Base-by-base conservation (phyloP, 2,797 vertebrate species). In the Chromis chromis region DNA sequence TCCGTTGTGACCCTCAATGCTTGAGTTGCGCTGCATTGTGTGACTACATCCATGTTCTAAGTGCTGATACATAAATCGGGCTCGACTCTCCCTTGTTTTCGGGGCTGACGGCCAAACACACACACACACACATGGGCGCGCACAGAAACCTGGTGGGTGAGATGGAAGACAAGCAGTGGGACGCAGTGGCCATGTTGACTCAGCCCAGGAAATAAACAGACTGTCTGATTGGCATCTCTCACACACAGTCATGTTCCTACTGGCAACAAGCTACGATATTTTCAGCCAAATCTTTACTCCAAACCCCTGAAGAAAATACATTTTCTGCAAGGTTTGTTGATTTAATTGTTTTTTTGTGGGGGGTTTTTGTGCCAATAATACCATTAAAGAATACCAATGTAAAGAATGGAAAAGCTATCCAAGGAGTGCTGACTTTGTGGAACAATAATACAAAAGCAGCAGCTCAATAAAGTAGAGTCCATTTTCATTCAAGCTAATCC, bases 141-240 rank as follows among this genome's bases (percentile, higher is more conserved):
- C 6, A 62, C 6, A 54, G 2, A 71, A 27, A 69, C 25, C 49
- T 70, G 65, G 46, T 50, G 49, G 50, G 24, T 60, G 60, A 66
- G 42, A 62, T 40, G 42, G 46, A 72, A 50, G 46, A 44, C 59
- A 66, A 57, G 74, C 76, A 44, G 25, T 21, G 49, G 74, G 61
- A 56, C 44, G 57, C 65, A 48, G n/a, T 52, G 0, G 25, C 25
- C 44, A 63, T 55, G 53, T 64, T 78, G 70, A 81, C 40, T 76
- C 55, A 76, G 54, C 22, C 39, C 55, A 44, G 33, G 61, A 75
- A 79, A 82, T 56, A 68, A 76, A 74, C 39, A 73, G 33, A 56
- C 54, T 24, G 17, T 54, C 31, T 46, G 60, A 39, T 66, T 28
- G 25, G 17, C 21, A 44, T 48, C 69, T 48, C 53, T 57, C 65